Base-by-base conservation (phyloP, 1,140 invertebrate species). In the Pogonomyrmex californicus region DNA sequence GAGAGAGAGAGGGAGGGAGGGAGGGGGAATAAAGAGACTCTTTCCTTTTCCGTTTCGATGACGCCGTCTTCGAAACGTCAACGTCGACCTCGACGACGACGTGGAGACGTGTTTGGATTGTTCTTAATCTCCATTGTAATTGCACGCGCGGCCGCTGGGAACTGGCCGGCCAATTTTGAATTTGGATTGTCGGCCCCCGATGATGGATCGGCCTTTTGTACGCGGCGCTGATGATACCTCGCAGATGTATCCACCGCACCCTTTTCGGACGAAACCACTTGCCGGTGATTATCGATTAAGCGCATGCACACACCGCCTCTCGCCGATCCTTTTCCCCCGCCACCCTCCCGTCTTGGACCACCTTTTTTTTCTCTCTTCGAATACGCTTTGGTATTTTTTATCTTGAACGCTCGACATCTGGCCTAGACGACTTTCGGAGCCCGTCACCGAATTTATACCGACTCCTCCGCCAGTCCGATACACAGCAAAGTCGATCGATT, bases 151-250 rank as follows among this genome's bases (percentile, higher is more conserved):
- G 60, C 79, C 68, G 76, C 68, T 47, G 82, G 83, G 86, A 90
- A 88, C 63, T 62, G 86, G 76, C 88, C 86, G 88, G 76, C 85
- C 91, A 93, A 93, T 93, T 93, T 93, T 87, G 87, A 91, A 92
- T 91, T 93, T 88, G 86, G 87, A 93, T 91, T 93, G 92, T 92
- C 87, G 83, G 85, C n/a, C n/a, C 87, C 62, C 87, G 86, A 94
- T 94, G 93, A 94, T 94, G 91, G 93, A 94, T 94, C 93, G 93
- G 86, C 78, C 90, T 92, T 94, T 92, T 92, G 91, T 93, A 89
- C 66, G 85, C 85, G 77, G 68, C 88, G 71, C 90, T 93, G 92
- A 93, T 92, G 92, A 94, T 93, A 93, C 93, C 90, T 91, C 88
- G 92, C 93, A 94, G 93, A 93, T 94, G 92, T 92, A 93, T 91